These are phyloP conservation scores for Tragelaphus scriptus DNA, from an alignment of 2,113 vertebrate genomes.

Conservation along the genomic window DNA sequence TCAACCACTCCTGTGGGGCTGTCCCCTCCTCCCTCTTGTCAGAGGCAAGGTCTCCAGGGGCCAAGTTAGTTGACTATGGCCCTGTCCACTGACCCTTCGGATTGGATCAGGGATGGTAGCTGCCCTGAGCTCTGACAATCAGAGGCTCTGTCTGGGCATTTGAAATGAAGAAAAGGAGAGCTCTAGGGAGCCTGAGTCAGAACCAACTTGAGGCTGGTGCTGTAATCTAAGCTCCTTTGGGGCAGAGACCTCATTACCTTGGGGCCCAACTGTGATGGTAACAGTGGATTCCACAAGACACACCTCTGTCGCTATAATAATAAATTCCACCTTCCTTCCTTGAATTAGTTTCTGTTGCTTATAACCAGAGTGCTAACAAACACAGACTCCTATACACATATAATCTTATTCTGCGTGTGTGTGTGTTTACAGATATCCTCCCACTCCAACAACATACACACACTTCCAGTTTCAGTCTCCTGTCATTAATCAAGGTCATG, in stretches of 20 bases:
- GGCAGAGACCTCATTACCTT: not conserved
- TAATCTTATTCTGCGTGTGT: not conserved
- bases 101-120: not conserved
- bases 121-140: not conserved
- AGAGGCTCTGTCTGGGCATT: not conserved
- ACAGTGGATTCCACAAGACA: not conserved
- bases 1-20: not conserved
- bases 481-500: not conserved
- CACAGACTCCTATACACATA: not conserved
- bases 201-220: not conserved
- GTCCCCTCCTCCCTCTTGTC: not conserved
- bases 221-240: not conserved
- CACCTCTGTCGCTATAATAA: not conserved
- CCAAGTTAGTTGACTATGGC: not conserved
- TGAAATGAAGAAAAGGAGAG: not conserved
- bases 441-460: not conserved
- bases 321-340: not conserved
- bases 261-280: not conserved
- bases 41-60: not conserved
- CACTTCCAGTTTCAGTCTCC: not conserved
- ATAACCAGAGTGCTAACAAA: not conserved
- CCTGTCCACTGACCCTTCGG: not conserved
- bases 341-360: not conserved
- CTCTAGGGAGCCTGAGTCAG: not conserved
- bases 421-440: not conserved